These are phyloP conservation scores for Dromaius novaehollandiae DNA, from an alignment of 2,113 vertebrate species.

Conservation along the genomic window DNA sequence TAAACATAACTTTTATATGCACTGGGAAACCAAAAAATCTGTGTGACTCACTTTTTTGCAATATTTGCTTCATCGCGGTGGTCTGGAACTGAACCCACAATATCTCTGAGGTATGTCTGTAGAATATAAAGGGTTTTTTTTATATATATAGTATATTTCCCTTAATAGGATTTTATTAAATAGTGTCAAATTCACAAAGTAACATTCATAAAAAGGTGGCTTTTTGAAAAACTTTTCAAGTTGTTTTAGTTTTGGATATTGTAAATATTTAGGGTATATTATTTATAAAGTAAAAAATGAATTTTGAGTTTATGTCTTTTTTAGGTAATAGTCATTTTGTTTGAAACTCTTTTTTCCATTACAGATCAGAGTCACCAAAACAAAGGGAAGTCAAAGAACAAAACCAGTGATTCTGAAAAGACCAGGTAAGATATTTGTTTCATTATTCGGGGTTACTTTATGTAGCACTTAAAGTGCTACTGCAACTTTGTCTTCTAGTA, in stretches of 20 bases:
- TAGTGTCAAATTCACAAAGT: fast-evolving
- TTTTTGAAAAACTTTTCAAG: neutral
- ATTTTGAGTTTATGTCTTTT: neutral
- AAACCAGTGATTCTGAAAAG: slow-evolving; percentile 65
- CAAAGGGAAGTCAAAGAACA: slow-evolving; percentile 65
- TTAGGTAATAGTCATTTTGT: neutral
- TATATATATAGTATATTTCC: neutral
- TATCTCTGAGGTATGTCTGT: too few relatives aligned
- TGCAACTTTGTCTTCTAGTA: neutral
- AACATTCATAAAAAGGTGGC: neutral
- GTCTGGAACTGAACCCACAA: too few relatives aligned
- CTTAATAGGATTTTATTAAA: neutral
- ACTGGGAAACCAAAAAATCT: too few relatives aligned
- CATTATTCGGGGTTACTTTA: neutral
- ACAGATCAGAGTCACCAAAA: slow-evolving; percentile 67
- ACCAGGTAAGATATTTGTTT: slow-evolving; percentile 39
- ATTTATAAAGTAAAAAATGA: neutral
- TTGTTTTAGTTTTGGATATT: neutral
- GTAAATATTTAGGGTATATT: neutral
- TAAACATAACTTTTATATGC: too few relatives aligned
- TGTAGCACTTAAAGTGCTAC: neutral
- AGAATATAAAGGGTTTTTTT: too few relatives aligned
- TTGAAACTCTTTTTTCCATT: neutral
- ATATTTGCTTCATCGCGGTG: too few relatives aligned
- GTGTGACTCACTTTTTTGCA: too few relatives aligned